phyloP scores from a whole-genome alignment of 2,797 vertebrate species.

The Austrolebias charrua region DNA sequence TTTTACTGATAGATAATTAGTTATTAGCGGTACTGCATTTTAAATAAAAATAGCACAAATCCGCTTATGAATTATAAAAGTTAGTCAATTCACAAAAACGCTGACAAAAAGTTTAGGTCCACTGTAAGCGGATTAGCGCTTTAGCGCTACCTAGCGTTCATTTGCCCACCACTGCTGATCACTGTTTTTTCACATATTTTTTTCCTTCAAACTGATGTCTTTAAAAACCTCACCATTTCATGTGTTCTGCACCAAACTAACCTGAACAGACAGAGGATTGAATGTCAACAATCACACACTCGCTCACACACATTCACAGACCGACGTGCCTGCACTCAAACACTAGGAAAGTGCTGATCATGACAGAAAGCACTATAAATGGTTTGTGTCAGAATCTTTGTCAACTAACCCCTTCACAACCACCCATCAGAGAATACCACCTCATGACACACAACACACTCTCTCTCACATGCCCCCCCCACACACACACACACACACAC shows the following conservation, averaged over 20 bases:
- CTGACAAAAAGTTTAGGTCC: no score
- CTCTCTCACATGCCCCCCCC: constrained; percentile 14
- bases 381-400: constrained; percentile 67
- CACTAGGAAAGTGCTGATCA: no score
- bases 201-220: not conserved
- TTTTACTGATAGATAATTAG: no score
- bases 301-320: constrained; percentile 18
- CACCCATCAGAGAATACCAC: constrained; percentile 25
- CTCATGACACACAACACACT: constrained; percentile 9
- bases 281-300: constrained; percentile 37
- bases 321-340: constrained; percentile 24
- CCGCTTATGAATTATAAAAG: no score
- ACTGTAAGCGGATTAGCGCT: no score
- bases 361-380: constrained; percentile 62
- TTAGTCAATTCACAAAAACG: no score
- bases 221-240: constrained; percentile 11
- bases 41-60: no score
- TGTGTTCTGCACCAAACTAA: constrained; percentile 21
- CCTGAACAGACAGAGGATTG: constrained; percentile 32
- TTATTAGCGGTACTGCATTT: no score
- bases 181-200: not conserved
- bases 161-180: no score
- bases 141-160: no score
- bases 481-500: constrained; percentile 20
- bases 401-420: constrained; percentile 27